Conservation (phyloP, 2,797 vertebrate species). For the Sylvilagus floridanus region DNA sequence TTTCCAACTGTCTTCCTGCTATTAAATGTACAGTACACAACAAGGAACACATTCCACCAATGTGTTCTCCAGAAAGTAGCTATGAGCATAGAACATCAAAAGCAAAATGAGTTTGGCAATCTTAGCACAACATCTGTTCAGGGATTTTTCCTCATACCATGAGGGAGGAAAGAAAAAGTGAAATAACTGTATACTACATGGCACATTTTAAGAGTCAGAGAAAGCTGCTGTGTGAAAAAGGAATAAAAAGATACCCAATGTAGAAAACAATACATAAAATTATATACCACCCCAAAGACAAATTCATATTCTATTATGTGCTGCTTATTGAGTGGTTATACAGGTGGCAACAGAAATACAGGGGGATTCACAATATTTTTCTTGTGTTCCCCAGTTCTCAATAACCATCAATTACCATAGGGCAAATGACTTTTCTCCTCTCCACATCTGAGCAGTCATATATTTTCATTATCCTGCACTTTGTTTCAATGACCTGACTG, state of each 20-base stretch:
- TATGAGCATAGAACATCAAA: conserved; percentile 64
- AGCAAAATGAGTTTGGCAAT: conserved; percentile 78
- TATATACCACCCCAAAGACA: conserved; percentile 64
- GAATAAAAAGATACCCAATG: conserved; percentile 47
- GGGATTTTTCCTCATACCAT: background rate
- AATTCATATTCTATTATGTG: conserved; percentile 63
- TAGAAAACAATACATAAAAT: conserved; percentile 50
- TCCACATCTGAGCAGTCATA: background rate
- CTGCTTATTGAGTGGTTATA: background rate
- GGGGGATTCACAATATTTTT: background rate
- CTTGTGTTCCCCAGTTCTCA: background rate
- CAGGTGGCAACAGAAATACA: background rate
- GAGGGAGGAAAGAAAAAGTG: background rate
- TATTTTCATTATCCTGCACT: conserved; percentile 67
- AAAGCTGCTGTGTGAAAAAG: conserved; percentile 63
- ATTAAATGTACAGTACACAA: conserved; percentile 55
- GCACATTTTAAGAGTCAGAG: conserved; percentile 47
- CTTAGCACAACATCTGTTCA: conserved; percentile 77
- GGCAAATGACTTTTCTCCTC: conserved; percentile 22
- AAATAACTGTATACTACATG: conserved; percentile 50
- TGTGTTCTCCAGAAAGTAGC: conserved; percentile 56
- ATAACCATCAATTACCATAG: background rate
- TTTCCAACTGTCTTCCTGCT: conserved; percentile 66
- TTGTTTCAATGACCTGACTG: conserved; percentile 46
- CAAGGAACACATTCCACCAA: conserved; percentile 38